Evolutionary conservation across 2,797 vertebrate species (phyloP).

Genomic region (Enteromius paludinosus): DNA sequence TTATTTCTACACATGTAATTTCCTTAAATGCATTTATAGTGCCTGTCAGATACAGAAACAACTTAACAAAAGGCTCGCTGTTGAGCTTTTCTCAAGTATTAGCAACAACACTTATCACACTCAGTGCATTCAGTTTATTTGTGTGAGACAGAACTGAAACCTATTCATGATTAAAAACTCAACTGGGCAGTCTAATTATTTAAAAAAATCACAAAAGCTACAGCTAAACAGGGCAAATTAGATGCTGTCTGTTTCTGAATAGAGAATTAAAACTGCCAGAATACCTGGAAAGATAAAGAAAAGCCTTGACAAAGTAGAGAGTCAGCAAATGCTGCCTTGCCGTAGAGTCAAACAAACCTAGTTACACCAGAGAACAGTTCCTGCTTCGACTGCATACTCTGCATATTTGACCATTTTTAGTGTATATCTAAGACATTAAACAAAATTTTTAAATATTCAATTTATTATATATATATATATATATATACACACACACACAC

Average conservation of each 20-base stretch:
- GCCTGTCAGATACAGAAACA: not conserved
- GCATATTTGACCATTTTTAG: not conserved
- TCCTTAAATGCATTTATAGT: not conserved
- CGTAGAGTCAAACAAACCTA: conserved; percentile 1
- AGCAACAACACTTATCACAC: not conserved
- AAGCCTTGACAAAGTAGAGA: not conserved
- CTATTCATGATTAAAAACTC: conserved; percentile 2
- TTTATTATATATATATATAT: not conserved
- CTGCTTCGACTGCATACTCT: not conserved
- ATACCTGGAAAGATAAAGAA: conserved; percentile 7
- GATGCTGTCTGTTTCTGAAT: conserved; percentile 14
- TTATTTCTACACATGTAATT: not conserved
- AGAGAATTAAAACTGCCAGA: conserved; percentile 23
- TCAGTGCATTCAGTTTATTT: not conserved
- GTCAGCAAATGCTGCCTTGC: conserved; percentile 20
- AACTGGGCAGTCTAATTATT: conserved; percentile 6
- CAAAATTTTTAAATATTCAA: not conserved
- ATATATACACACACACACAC: not conserved
- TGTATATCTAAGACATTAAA: not conserved
- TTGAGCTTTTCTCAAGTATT: conserved; percentile 10
- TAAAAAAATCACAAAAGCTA: not conserved
- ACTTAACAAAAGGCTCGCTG: not conserved
- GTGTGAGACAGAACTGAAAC: not conserved
- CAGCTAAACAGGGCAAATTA: conserved; percentile 19
- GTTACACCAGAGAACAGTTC: not conserved